These are phyloP conservation scores for Indicator indicator DNA, from an alignment of 2,113 vertebrate species.

Conservation along the genomic window DNA sequence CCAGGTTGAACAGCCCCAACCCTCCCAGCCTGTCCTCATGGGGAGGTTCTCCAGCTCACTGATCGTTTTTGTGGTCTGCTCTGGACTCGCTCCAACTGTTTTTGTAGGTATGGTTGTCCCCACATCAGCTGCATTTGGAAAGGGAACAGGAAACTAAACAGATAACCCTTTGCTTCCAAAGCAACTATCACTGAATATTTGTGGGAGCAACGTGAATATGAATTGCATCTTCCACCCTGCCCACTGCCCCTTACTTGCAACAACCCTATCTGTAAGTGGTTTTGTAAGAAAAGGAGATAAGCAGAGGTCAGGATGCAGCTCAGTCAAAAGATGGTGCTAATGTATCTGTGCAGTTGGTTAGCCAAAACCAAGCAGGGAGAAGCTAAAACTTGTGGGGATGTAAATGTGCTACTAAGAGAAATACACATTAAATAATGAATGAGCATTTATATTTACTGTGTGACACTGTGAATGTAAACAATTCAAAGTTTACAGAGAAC, in stretches of 20 bases:
- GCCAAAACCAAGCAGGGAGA: not conserved
- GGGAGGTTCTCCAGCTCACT: too few relatives aligned
- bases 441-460: constrained; percentile 39
- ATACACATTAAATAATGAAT: constrained; percentile 5
- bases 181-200: not conserved
- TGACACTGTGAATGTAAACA: constrained; percentile 57
- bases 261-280: not conserved
- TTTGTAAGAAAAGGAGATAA: not conserved
- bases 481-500: constrained; percentile 54
- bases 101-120: not conserved
- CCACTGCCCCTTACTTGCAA: not conserved
- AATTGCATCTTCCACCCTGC: not conserved
- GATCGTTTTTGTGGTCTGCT: too few relatives aligned
- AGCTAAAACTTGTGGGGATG: not conserved
- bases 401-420: not conserved
- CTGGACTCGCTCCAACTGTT: not conserved
- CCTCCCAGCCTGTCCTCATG: too few relatives aligned
- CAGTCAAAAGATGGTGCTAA: constrained; percentile 73
- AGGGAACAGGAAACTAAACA: not conserved
- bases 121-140: not conserved
- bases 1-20: too few relatives aligned
- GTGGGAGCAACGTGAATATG: not conserved
- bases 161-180: not conserved
- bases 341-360: not conserved
- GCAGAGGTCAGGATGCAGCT: not conserved